These are phyloP conservation scores for Holacanthella duospinosa DNA, from an alignment of 2,888 invertebrate genomes.

Conservation along the genomic window DNA sequence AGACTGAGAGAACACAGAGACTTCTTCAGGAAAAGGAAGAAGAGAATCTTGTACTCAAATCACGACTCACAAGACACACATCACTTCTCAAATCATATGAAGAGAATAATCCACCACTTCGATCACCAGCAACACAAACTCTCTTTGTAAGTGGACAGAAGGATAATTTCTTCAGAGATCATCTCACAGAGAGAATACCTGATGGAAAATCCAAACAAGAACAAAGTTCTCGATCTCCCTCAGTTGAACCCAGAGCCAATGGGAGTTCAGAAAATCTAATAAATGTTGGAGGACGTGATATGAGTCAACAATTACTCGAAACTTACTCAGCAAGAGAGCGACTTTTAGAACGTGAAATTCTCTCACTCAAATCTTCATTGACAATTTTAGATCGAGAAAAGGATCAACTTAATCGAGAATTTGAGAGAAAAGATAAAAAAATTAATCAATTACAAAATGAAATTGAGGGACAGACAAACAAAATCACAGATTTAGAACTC, in stretches of 20 bases:
- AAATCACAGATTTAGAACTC: constrained; percentile 23
- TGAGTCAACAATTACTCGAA: too few species aligned
- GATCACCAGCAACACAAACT: too few species aligned
- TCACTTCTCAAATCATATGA: constrained; percentile 26
- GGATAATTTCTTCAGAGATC: too few species aligned
- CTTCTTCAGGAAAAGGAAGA: constrained; percentile 34
- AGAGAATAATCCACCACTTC: constrained; percentile 19
- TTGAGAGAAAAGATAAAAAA: constrained; percentile 32
- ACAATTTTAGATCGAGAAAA: constrained; percentile 31
- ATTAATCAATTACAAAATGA: constrained; percentile 21
- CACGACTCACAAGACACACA: constrained; percentile 24
- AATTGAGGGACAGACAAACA: constrained; percentile 16
- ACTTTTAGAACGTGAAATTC: constrained; percentile 28
- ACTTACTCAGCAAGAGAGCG: too few species aligned
- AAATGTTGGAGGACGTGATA: too few species aligned
- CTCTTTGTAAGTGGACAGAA: too few species aligned
- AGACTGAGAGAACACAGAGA: constrained; percentile 33
- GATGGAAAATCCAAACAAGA: too few species aligned
- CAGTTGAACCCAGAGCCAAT: too few species aligned
- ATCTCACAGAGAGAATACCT: too few species aligned
- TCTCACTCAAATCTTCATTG: constrained; percentile 17
- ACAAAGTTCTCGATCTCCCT: too few species aligned
- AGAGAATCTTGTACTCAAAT: constrained; percentile 29
- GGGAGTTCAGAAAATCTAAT: too few species aligned
- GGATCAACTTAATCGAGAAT: constrained; percentile 30